These are phyloP conservation scores for Leuciscus waleckii DNA, from an alignment of 2,797 vertebrate species.

Conservation along the genomic window DNA sequence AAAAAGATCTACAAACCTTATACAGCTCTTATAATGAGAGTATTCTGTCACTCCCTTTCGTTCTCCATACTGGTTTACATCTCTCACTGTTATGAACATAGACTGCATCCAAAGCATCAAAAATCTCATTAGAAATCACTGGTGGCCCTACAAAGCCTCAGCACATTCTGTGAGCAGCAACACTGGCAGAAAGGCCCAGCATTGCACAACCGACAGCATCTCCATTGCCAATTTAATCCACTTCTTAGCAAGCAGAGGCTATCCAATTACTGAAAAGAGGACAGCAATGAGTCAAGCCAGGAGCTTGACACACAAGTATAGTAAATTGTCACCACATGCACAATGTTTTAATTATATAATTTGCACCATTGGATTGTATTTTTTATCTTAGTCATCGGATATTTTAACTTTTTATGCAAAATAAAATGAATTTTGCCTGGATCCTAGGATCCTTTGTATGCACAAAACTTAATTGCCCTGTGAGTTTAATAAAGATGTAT, in stretches of 20 bases:
- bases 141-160: neutral
- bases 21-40: neutral
- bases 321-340: neutral
- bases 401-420: neutral
- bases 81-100: neutral
- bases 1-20: conserved; percentile 11
- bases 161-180: neutral
- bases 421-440: neutral
- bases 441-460: neutral
- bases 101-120: neutral
- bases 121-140: conserved; percentile 3
- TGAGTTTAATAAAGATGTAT: neutral
- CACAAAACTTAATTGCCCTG: neutral
- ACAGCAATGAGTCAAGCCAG: neutral
- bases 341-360: neutral
- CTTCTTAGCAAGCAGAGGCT: neutral
- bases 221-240: neutral
- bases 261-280: neutral
- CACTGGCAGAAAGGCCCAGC: neutral
- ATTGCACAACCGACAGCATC: neutral
- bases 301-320: neutral
- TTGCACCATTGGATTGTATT: neutral
- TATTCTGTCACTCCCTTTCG: neutral
- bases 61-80: neutral
- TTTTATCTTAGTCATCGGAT: neutral